Percentiles rank a stretch among this genome's conserved stretches.
Conservation (phyloP, 1,140 invertebrate genomes). For the Achatina immaculata region DNA sequence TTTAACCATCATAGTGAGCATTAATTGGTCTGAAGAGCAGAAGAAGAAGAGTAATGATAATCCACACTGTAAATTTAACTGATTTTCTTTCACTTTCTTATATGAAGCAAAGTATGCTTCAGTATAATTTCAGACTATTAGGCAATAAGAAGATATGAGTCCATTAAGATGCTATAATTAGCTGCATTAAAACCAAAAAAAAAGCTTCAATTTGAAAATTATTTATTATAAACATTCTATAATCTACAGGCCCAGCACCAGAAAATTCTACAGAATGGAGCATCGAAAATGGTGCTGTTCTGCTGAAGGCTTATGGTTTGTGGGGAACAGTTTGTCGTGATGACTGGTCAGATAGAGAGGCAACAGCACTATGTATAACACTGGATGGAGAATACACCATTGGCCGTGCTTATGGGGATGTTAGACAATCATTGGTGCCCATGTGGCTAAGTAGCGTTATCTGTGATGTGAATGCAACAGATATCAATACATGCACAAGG, state of each 20-base stretch:
- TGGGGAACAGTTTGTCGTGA: conserved; percentile 1
- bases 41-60: no score
- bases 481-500: background rate
- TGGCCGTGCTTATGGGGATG: background rate
- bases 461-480: background rate
- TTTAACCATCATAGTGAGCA: no score
- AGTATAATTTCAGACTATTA: no score
- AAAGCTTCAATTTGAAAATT: no score
- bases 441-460: background rate
- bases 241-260: background rate
- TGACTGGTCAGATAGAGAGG: background rate
- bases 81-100: no score
- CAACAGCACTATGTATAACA: background rate
- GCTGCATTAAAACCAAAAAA: no score
- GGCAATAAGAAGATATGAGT: no score
- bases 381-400: background rate
- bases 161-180: no score
- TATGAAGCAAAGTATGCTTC: no score
- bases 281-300: background rate
- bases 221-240: no score
- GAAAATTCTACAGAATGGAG: conserved; percentile 9
- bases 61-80: no score
- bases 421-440: background rate
- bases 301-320: background rate
- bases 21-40: no score